These are phyloP conservation scores for Larimichthys polyactis DNA, from an alignment of 2,113 vertebrate species.

Conservation along the genomic window DNA sequence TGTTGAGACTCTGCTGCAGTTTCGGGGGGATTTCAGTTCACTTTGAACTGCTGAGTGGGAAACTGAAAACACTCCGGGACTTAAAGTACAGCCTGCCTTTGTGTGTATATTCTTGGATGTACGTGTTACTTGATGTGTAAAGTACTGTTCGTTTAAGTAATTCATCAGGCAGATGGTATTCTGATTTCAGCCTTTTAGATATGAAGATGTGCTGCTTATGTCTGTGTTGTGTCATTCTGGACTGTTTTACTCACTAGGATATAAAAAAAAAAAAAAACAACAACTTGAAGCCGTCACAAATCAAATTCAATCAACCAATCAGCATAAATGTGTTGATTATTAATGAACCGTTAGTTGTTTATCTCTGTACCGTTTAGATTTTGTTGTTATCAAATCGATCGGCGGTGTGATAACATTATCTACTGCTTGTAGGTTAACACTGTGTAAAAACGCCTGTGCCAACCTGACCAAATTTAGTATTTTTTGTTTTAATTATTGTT, in stretches of 20 bases:
- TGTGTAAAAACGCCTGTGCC: not conserved
- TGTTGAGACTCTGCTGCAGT: slow-evolving; percentile 1
- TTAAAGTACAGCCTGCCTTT: not conserved
- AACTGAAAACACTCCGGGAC: not conserved
- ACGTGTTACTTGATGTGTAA: not conserved
- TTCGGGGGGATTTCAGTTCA: slow-evolving; percentile 5
- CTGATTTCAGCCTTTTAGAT: not conserved
- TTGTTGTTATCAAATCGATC: not conserved
- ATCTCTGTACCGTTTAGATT: not conserved
- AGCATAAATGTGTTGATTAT: not conserved
- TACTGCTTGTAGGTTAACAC: not conserved
- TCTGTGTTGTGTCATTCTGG: no score
- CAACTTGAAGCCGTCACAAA: not conserved
- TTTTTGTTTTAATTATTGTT: not conserved
- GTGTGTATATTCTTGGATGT: not conserved
- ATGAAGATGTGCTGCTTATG: not conserved
- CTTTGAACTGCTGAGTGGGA: not conserved
- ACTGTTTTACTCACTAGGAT: no score
- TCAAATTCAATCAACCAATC: no score
- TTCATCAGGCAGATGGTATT: not conserved
- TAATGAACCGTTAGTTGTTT: not conserved
- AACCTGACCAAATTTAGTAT: not conserved
- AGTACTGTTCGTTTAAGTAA: not conserved
- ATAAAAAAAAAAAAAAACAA: not conserved
- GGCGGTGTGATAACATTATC: not conserved